These are phyloP conservation scores for Terrapene triunguis DNA, from an alignment of 2,113 vertebrate genomes.

Conservation along the genomic window DNA sequence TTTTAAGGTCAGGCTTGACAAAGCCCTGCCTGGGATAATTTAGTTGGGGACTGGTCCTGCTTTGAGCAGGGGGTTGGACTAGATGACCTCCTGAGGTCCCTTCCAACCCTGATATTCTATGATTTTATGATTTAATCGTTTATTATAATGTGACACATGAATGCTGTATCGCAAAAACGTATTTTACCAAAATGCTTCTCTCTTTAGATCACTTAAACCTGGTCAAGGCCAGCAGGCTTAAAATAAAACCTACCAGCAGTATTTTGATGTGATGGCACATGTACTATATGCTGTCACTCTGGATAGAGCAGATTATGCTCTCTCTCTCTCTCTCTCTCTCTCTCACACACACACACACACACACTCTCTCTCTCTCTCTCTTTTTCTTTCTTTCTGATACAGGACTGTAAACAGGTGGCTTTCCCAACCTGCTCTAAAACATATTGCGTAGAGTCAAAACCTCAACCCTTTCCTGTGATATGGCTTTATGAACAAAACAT, in stretches of 20 bases:
- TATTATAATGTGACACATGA: neutral
- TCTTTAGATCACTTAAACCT: neutral
- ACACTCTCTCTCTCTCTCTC: neutral
- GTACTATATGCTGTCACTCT: neutral
- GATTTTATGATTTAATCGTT: neutral
- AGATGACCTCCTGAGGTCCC: too few relatives aligned
- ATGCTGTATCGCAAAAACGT: neutral
- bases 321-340: too few relatives aligned
- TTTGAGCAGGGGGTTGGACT: too few relatives aligned
- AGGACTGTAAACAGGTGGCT: neutral
- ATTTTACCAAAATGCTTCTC: neutral
- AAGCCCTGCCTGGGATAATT: too few relatives aligned
- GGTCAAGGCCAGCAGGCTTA: neutral
- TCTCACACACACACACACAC: neutral
- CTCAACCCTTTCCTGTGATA: neutral
- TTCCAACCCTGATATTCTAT: too few relatives aligned
- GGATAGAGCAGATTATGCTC: neutral
- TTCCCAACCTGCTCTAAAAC: neutral
- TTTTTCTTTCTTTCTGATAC: neutral
- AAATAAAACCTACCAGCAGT: neutral
- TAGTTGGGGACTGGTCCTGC: too few relatives aligned
- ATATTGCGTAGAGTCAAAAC: neutral
- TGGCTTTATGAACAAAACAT: neutral
- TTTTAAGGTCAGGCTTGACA: too few relatives aligned
- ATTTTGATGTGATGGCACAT: neutral